Evolutionary conservation across 2,888 invertebrate genomes (phyloP).

Genomic region (Nemapogon koenigi): DNA sequence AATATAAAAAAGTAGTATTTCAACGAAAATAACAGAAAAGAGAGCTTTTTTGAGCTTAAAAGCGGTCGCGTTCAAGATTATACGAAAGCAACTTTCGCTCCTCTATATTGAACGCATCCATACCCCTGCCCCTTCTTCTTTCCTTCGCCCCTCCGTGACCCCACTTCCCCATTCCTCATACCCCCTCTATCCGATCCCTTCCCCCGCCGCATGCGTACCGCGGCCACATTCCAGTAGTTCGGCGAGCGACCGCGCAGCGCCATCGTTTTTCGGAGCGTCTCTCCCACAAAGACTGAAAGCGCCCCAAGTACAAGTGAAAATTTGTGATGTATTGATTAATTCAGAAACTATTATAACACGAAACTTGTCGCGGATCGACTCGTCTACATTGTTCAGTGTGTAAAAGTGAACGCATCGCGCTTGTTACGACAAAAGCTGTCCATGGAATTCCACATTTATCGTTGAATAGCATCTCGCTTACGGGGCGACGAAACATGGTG

Average conservation of each 20-base stretch:
- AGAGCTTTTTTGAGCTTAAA: too few relatives aligned
- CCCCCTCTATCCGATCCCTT: too few relatives aligned
- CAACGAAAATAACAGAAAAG: too few relatives aligned
- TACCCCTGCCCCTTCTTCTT: background rate
- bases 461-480: slow-evolving; percentile 59
- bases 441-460: slow-evolving; percentile 62
- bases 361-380: slow-evolving; percentile 25
- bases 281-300: slow-evolving; percentile 59
- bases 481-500: slow-evolving; percentile 51
- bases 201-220: slow-evolving; percentile 49
- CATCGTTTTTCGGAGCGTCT: slow-evolving; percentile 25
- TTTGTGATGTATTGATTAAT: slow-evolving; percentile 66
- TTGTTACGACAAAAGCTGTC: too few relatives aligned
- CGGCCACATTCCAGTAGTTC: slow-evolving; percentile 58
- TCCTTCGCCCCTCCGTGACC: slow-evolving; percentile 2
- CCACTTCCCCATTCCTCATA: too few relatives aligned
- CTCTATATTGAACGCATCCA: slow-evolving; percentile 9
- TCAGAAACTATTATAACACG: slow-evolving; percentile 41
- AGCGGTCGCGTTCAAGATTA: too few relatives aligned
- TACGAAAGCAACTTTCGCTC: too few relatives aligned
- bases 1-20: too few relatives aligned
- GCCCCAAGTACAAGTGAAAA: slow-evolving; percentile 60
- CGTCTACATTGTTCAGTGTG: too few relatives aligned
- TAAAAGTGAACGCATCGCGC: background rate
- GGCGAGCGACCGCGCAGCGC: slow-evolving; percentile 44